A percentile compares a stretch with the other conserved stretches of the same genome.
Conservation (phyloP, 2,113 vertebrate genomes). For the Ploceus nigricollis region DNA sequence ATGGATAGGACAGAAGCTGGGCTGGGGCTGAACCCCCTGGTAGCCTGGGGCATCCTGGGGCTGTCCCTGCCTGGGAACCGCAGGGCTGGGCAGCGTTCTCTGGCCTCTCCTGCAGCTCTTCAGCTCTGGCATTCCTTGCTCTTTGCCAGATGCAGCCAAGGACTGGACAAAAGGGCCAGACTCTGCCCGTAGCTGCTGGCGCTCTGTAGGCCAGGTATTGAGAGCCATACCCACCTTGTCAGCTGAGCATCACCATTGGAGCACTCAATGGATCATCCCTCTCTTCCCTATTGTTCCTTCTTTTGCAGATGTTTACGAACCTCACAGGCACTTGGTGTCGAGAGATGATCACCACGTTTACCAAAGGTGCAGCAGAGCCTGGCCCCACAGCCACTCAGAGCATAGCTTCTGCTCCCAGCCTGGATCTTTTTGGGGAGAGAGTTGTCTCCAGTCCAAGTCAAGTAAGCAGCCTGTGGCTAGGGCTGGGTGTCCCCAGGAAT, state of each 20-base stretch:
- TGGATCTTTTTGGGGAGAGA: neutral
- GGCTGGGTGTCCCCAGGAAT: neutral
- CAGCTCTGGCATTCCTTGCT: neutral
- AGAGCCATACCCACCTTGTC: neutral
- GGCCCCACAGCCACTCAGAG: neutral
- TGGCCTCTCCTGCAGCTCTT: neutral
- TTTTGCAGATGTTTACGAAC: neutral
- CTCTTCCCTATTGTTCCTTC: neutral
- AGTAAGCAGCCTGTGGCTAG: neutral
- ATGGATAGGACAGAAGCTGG: neutral
- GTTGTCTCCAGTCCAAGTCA: neutral
- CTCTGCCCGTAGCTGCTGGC: neutral
- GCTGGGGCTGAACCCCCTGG: neutral
- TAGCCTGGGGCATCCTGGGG: fast-evolving
- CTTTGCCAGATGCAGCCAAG: neutral
- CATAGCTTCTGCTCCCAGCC: neutral
- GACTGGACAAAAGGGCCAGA: fast-evolving
- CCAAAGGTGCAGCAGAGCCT: neutral
- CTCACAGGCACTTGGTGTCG: neutral
- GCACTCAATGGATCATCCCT: neutral
- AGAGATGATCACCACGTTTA: neutral
- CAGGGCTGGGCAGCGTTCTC: neutral
- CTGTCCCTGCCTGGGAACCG: neutral
- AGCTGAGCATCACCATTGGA: neutral
- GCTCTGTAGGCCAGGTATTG: neutral